These are phyloP conservation scores for Drosophila sordidula DNA, from an alignment of 2,888 invertebrate species.

Conservation along the genomic window DNA sequence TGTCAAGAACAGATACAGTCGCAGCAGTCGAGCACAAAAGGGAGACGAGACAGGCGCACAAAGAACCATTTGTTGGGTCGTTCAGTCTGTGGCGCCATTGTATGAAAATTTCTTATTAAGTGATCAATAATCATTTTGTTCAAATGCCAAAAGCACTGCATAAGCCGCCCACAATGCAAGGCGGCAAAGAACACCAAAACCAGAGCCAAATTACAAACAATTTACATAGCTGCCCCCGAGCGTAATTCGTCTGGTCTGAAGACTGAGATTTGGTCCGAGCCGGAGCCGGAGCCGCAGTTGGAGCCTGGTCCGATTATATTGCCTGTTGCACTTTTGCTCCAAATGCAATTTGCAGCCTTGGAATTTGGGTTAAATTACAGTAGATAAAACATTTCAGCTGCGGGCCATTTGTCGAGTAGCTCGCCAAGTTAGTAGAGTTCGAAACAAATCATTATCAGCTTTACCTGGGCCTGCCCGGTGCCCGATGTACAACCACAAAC, in stretches of 20 bases:
- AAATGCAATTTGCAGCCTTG: conserved; percentile 75
- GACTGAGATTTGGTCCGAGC: conserved; percentile 7
- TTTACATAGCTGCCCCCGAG: conserved; percentile 69
- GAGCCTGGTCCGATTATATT: conserved; percentile 16
- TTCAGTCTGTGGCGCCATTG: conserved; percentile 67
- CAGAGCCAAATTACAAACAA: conserved; percentile 78
- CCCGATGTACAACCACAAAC: conserved; percentile 13
- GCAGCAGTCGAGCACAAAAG: conserved; percentile 11
- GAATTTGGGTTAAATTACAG: conserved; percentile 81
- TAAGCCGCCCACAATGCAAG: conserved; percentile 44
- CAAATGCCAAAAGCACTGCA: conserved; percentile 74
- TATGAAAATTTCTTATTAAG: conserved; percentile 75
- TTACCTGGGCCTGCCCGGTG: conserved; percentile 12
- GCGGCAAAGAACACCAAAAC: conserved; percentile 48
- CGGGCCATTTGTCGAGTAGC: conserved; percentile 42
- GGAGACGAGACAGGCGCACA: conserved; percentile 32
- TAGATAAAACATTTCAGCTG: conserved; percentile 68
- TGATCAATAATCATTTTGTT: conserved; percentile 81
- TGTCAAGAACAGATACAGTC: conserved; percentile 43
- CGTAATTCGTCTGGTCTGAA: conserved; percentile 49
- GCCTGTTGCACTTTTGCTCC: conserved; percentile 68
- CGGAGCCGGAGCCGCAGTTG: not conserved
- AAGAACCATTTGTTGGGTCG: conserved; percentile 41
- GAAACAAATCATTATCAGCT: conserved; percentile 70
- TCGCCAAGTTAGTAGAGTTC: conserved; percentile 28